phyloP scores from a whole-genome alignment of 2,888 invertebrate species.

The Heteromyza rotundicornis region DNA sequence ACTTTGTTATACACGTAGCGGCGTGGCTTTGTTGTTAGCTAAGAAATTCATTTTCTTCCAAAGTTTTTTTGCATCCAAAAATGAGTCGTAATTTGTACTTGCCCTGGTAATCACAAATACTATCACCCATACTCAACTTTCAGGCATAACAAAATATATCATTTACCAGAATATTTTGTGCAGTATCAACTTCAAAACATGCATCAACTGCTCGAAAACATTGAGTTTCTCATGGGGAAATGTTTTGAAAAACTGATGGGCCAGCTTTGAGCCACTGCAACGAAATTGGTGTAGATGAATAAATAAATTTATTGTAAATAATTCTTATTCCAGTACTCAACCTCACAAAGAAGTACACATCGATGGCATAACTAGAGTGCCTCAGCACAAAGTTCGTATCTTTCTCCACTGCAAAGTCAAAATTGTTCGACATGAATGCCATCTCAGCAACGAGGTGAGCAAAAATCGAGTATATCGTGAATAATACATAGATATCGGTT shows the following conservation, averaged over 20 bases:
- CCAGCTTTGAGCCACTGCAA: conserved; percentile 67
- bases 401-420: neutral
- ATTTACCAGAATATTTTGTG: conserved; percentile 68
- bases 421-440: conserved; percentile 66
- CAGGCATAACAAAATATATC: conserved; percentile 12
- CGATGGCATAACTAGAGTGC: conserved; percentile 40
- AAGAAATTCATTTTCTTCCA: too few relatives aligned
- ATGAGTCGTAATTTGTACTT: too few relatives aligned
- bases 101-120: too few relatives aligned
- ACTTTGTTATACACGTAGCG: too few relatives aligned
- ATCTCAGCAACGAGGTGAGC: conserved; percentile 70
- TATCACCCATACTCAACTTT: too few relatives aligned
- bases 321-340: conserved; percentile 46
- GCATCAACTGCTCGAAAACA: conserved; percentile 64
- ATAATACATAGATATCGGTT: conserved; percentile 60
- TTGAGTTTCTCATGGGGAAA: conserved; percentile 57
- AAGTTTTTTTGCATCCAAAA: too few relatives aligned
- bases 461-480: conserved; percentile 72
- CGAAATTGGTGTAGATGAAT: neutral
- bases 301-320: too few relatives aligned
- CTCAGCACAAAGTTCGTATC: conserved; percentile 14
- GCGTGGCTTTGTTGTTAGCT: too few relatives aligned
- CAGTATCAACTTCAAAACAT: conserved; percentile 65
- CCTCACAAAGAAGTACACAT: conserved; percentile 69
- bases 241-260: conserved; percentile 69